A percentile compares a stretch with the other conserved stretches of the same genome.
These are phyloP conservation scores for Machimus rusticus DNA, from an alignment of 2,888 invertebrate species.

Conservation along the genomic window DNA sequence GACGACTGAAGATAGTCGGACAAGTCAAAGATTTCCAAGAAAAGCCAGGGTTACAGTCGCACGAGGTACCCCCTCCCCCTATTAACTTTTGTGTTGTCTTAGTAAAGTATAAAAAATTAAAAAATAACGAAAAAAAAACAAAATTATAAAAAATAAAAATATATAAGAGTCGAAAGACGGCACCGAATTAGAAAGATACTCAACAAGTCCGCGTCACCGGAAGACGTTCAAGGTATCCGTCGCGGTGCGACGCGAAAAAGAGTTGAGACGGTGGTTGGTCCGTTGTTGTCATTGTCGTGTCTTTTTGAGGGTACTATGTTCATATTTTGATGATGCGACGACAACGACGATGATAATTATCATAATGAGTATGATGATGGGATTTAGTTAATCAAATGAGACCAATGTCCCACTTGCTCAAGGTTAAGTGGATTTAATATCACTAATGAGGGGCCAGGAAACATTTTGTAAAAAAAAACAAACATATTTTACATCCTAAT, in stretches of 20 bases:
- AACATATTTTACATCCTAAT: too few species aligned
- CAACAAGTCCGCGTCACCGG: not conserved
- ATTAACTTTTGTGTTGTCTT: not conserved
- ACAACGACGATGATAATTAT: not conserved
- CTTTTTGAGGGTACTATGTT: not conserved
- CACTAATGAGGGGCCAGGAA: not conserved
- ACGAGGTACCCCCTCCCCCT: not conserved
- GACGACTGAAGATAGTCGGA: not conserved
- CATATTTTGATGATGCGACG: not conserved
- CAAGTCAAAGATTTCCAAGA: not conserved
- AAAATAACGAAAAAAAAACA: not conserved
- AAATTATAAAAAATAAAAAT: not conserved
- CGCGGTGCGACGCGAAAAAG: not conserved
- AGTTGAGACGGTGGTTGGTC: not conserved
- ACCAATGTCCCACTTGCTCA: constrained; percentile 25
- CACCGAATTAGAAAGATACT: not conserved
- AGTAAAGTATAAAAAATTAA: not conserved
- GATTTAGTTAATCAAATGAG: constrained; percentile 37
- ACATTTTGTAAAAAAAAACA: not conserved
- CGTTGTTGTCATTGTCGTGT: not conserved
- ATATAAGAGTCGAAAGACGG: not conserved
- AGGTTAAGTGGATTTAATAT: not conserved
- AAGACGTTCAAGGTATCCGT: not conserved
- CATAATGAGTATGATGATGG: not conserved
- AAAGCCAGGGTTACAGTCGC: not conserved